Base-by-base conservation (phyloP, 1,140 invertebrate genomes). In the Proctacanthus coquilletti region DNA sequence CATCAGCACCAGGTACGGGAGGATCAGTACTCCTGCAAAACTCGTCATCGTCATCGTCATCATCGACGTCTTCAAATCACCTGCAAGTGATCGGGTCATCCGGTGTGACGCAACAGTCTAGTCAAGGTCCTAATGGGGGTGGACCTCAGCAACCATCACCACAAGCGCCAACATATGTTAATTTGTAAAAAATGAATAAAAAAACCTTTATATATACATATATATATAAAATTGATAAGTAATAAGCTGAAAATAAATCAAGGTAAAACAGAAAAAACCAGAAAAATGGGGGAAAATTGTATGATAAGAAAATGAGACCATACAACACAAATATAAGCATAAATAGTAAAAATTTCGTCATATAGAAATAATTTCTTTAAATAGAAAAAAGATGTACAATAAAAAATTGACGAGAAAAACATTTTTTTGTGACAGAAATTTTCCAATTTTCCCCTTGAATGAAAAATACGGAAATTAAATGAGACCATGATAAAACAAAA, bases 141-240 rank as follows among this genome's bases (percentile, higher is more conserved):
- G 66, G 62, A 72, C 74, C 61, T 64, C 76, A 63, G 35, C 75
- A 63, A 39, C 73, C 81, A 61, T 84, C 83, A 52, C 80, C 82
- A 48, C 83, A 86, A 67, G 83, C 84, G 71, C 83, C 83, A 44
- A 87, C 84, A 53, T 89, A 89, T 72, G 84, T 88, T 61, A 87
- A 87, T 77, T 81, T 87, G 73, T 87, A 84, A 35, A 21, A 21
- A 20, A n/a, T 13, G 8, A 5, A 36, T 5, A 18, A 27, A 18
- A 57, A 48, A 46, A 34, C 17, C 20, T 25, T 8, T n/a, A 25
- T 25, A 25, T 25, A 25, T 25, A 25, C n/a, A 8, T 25, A 25
- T 25, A n/a, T 25, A 25, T 25, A 25, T 25, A 25, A 8, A 25
- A 8, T 8, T 25, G n/a, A 25, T 25, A 25, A 8, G 6, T 6